Conservation (phyloP, 2,888 invertebrate species). For the Diabrotica balteata region DNA sequence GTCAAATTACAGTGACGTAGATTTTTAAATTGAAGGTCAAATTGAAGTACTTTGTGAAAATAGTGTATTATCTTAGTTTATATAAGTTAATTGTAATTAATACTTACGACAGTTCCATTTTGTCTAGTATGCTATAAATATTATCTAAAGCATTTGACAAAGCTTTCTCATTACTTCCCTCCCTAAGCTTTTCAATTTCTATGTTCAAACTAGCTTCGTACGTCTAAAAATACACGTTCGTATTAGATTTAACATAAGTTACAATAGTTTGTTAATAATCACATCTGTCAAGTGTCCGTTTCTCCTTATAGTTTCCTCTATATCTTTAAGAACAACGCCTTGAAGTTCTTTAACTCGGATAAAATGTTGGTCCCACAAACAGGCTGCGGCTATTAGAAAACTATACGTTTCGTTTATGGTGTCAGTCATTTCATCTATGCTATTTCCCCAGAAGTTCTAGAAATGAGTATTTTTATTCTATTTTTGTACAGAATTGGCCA, state of each 20-base stretch:
- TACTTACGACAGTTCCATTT: conserved; percentile 42
- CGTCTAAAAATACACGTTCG: conserved; percentile 21
- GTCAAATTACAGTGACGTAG: too few relatives aligned
- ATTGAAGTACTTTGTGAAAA: too few relatives aligned
- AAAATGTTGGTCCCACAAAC: conserved; percentile 51
- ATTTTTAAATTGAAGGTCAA: too few relatives aligned
- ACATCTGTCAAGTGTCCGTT: conserved; percentile 33
- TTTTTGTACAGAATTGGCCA: too few relatives aligned
- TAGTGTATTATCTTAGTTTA: too few relatives aligned
- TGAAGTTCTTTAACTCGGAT: conserved; percentile 43
- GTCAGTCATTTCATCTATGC: conserved; percentile 38
- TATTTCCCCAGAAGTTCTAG: conserved; percentile 43
- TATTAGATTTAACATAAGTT: neutral
- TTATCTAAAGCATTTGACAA: conserved; percentile 39
- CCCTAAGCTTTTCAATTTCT: conserved; percentile 47
- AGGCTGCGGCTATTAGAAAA: conserved; percentile 43
- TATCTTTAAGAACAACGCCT: conserved; percentile 43
- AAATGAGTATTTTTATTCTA: conserved; percentile 8
- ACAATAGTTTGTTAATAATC: neutral
- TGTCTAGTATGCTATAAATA: conserved; percentile 36
- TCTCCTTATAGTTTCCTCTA: conserved; percentile 43
- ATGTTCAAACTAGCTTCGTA: conserved; percentile 45
- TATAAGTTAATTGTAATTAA: too few relatives aligned
- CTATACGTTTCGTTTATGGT: conserved; percentile 40
- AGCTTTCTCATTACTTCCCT: conserved; percentile 43